A percentile compares a stretch with the other conserved stretches of the same genome.
Evolutionary conservation across 2,888 invertebrate genomes (phyloP).

Genomic region (Macrosoma leucophasiata): DNA sequence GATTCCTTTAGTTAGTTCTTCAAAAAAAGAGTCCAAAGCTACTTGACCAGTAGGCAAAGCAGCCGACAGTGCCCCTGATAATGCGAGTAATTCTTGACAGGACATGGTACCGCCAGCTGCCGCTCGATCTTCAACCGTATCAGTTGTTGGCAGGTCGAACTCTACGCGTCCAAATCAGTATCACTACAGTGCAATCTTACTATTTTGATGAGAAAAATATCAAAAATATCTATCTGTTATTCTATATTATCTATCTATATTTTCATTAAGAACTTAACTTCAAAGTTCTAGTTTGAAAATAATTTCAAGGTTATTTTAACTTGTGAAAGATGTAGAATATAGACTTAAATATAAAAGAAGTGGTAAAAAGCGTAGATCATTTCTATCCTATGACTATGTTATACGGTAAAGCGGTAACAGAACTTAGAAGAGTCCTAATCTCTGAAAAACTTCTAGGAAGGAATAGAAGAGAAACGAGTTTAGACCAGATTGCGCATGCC

Average conservation of each 20-base stretch:
- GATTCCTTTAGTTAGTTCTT: slow-evolving; percentile 85
- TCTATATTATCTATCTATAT: neutral
- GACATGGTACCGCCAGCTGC: slow-evolving; percentile 80
- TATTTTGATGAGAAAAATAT: slow-evolving; percentile 23
- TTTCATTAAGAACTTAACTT: neutral
- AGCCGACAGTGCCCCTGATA: slow-evolving; percentile 93
- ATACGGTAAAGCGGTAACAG: slow-evolving; percentile 10
- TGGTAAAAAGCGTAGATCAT: slow-evolving; percentile 6
- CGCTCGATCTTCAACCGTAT: slow-evolving; percentile 57
- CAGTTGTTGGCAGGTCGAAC: slow-evolving; percentile 71
- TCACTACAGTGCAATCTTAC: slow-evolving; percentile 37
- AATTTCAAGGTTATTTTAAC: slow-evolving; percentile 18
- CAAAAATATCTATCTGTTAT: slow-evolving; percentile 18
- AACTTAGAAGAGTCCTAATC: slow-evolving; percentile 8
- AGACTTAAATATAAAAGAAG: slow-evolving; percentile 10
- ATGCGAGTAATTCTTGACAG: slow-evolving; percentile 93
- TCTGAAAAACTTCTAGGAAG: slow-evolving; percentile 30
- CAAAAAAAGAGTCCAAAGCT: slow-evolving; percentile 88
- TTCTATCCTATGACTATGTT: slow-evolving; percentile 9
- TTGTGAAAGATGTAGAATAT: slow-evolving; percentile 13
- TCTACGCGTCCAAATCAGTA: slow-evolving; percentile 43
- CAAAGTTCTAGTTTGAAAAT: too few species aligned
- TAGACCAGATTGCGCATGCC: slow-evolving; percentile 52
- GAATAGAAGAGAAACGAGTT: slow-evolving; percentile 39
- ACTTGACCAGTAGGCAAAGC: slow-evolving; percentile 92